Base-by-base conservation (phyloP, 2,797 vertebrate genomes). In the Myoxocephalus aenaeus region DNA sequence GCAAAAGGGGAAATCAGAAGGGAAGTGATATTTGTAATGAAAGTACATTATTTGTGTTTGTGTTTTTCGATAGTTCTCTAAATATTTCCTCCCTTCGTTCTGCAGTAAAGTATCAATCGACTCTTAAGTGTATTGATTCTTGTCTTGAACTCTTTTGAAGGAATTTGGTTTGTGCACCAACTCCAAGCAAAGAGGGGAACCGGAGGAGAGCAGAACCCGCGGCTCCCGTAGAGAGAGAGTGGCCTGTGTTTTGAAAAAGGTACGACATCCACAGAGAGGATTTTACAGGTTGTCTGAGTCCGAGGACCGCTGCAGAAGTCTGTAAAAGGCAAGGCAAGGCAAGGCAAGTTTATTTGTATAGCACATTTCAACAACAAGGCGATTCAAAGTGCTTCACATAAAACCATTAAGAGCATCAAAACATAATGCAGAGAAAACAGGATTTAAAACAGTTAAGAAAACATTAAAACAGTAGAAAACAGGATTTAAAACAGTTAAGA, bases 201-300 rank as follows among this genome's bases (percentile, higher is more conserved):
- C 3, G 20, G 22, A 56, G 18, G 62, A 89, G 59, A 73, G 0
- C 29, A 34, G 10, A 68, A n/a, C 17, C 2, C 1, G 0, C 0
- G 44, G 29, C 20, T 77, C 89, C 51, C 22, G 4, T 0, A 40
- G 7, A 62, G 67, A 65, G 34, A 44, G 9, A 15, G 51, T 91
- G 1, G 5, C 3, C 42, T 4, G 8, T 46, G 7, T 74, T 66
- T 53, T 92, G 8, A 93, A 87, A 84, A 83, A 80, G 92, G 95
- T 95, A 77, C 27, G 53, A 56, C 53, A 29, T 27, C 14, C 53
- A 14, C 53, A 15, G 53, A 15, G 25, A 56, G 12, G 51, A 13
- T 53, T 25, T 8, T 22, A 22, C 9, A n/a, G n/a, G n/a, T n/a
- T n/a, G n/a, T n/a, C n/a, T n/a, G n/a, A 51, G 48, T 51, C 50